A percentile compares a stretch with the other conserved stretches of the same genome.
Conservation (phyloP, 1,140 invertebrate genomes). For the Trachymyrmex septentrionalis region DNA sequence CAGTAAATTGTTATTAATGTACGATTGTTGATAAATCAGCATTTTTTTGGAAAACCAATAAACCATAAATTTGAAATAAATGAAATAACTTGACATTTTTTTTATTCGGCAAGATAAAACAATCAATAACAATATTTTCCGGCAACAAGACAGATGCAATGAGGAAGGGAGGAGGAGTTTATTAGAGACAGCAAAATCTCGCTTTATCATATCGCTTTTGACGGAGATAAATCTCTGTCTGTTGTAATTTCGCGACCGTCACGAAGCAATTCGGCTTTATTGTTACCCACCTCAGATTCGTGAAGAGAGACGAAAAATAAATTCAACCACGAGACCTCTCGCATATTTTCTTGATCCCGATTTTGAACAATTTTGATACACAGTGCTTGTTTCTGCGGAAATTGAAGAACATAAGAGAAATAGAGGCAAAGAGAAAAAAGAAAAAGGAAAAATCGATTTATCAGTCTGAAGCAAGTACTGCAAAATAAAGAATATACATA, state of each 20-base stretch:
- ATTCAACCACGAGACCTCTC: conserved; percentile 29
- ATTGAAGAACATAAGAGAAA: not conserved
- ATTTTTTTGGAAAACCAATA: not conserved
- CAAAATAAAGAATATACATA: not conserved
- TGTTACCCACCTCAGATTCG: not conserved
- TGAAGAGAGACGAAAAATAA: conserved; percentile 41
- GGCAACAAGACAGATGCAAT: not conserved
- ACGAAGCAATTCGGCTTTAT: conserved; percentile 27
- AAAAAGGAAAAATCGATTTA: not conserved
- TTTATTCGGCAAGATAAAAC: not conserved
- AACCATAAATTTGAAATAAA: too few relatives aligned
- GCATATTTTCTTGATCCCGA: conserved; percentile 34
- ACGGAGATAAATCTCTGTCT: conserved; percentile 49
- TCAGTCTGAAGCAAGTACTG: not conserved
- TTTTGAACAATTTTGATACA: conserved; percentile 28
- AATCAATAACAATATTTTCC: conserved; percentile 38
- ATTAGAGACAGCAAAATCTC: conserved; percentile 20
- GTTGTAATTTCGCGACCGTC: conserved; percentile 37
- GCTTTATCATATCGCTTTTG: conserved; percentile 35
- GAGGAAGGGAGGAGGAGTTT: conserved; percentile 7
- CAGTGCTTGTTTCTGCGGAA: conserved; percentile 1
- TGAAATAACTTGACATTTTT: not conserved
- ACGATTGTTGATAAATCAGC: not conserved
- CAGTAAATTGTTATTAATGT: too few relatives aligned
- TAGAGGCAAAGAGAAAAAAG: not conserved